phyloP scores from a whole-genome alignment of 1,140 invertebrate species.

The Caenorhabditis latens region DNA sequence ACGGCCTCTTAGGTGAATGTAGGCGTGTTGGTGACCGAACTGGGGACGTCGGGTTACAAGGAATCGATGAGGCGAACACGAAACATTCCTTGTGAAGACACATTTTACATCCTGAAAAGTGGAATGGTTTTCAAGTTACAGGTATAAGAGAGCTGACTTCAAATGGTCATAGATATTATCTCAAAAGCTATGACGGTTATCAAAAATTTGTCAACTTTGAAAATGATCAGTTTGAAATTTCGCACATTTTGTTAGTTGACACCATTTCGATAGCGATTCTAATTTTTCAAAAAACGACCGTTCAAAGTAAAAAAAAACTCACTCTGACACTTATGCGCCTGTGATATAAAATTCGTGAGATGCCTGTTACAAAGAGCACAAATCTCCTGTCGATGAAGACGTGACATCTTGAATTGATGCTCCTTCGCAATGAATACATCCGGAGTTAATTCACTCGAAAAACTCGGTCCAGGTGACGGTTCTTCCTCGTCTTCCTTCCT shows the following conservation, averaged over 20 bases:
- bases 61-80: slow-evolving; percentile 71
- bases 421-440: slow-evolving; percentile 63
- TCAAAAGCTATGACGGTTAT: too few relatives aligned
- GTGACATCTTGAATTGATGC: slow-evolving; percentile 71
- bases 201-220: too few relatives aligned
- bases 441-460: slow-evolving; percentile 64
- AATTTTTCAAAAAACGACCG: too few relatives aligned
- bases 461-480: slow-evolving; percentile 62
- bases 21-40: slow-evolving; percentile 60
- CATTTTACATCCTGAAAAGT: slow-evolving; percentile 83
- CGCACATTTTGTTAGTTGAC: too few relatives aligned
- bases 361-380: slow-evolving; percentile 85
- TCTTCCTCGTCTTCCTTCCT: slow-evolving; percentile 70
- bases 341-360: slow-evolving; percentile 85
- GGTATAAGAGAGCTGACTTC: too few relatives aligned
- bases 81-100: slow-evolving; percentile 87
- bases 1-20: slow-evolving; percentile 52
- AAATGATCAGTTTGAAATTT: too few relatives aligned
- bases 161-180: too few relatives aligned
- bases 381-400: slow-evolving; percentile 83
- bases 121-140: not conserved
- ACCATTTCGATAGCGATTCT: too few relatives aligned
- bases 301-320: slow-evolving; percentile 59
- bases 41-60: slow-evolving; percentile 71
- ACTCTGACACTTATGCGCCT: slow-evolving; percentile 86